Conservation (phyloP, 2,797 vertebrate genomes). For the Enteromius thamalakanensis region DNA sequence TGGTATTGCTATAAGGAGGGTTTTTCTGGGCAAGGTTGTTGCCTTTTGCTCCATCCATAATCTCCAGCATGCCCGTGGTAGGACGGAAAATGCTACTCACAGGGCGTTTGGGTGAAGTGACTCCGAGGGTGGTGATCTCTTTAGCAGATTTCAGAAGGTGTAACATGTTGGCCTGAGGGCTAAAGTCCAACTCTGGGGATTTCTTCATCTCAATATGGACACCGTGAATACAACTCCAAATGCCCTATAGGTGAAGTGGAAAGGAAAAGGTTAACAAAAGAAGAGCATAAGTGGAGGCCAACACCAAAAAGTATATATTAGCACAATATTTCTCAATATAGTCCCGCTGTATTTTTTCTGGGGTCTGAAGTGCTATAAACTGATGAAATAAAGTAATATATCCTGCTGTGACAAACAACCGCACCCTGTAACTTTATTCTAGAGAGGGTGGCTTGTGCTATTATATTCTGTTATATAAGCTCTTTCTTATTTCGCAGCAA, state of each 20-base stretch:
- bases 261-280: constrained; percentile 25
- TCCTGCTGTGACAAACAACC: constrained; percentile 48
- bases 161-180: constrained; percentile 96
- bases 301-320: constrained; percentile 48
- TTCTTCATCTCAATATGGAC: constrained; percentile 98
- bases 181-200: constrained; percentile 88
- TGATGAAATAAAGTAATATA: constrained; percentile 38
- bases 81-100: constrained; percentile 74
- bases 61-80: constrained; percentile 75
- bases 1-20: constrained; percentile 87
- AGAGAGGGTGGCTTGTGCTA: background rate
- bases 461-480: constrained; percentile 30
- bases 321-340: constrained; percentile 42
- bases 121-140: constrained; percentile 84
- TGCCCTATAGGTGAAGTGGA: constrained; percentile 79
- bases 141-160: constrained; percentile 94
- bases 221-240: constrained; percentile 98
- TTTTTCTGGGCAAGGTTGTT: constrained; percentile 90
- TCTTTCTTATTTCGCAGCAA: constrained; percentile 27
- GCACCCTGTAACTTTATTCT: constrained; percentile 31
- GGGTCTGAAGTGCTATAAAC: constrained; percentile 36
- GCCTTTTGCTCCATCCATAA: constrained; percentile 62
- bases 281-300: constrained; percentile 20
- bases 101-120: constrained; percentile 89
- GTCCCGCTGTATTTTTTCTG: constrained; percentile 9